Evolutionary conservation across 1,140 invertebrate genomes (phyloP).

Genomic region (Dolichoris vasculosae): DNA sequence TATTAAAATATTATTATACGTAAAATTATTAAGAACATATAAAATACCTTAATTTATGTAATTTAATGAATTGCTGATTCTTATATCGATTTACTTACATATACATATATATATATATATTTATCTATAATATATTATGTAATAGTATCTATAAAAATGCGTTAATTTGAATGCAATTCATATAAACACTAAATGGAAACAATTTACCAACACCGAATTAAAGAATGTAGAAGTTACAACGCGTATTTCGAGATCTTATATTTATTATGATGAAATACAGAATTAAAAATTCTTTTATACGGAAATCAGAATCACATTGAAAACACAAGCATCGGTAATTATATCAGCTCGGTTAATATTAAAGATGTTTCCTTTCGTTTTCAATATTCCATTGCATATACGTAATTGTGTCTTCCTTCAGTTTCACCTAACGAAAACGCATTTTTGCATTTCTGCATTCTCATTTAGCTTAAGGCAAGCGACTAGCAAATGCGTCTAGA

Average conservation of each 20-base stretch:
- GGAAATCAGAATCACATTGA: background rate
- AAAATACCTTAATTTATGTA: background rate
- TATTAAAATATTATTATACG: too few species aligned
- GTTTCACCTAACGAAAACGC: background rate
- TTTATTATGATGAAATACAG: background rate
- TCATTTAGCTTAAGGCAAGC: background rate
- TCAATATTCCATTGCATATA: background rate
- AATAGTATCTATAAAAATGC: background rate
- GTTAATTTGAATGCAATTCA: too few species aligned
- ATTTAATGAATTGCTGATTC: background rate
- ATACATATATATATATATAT: background rate
- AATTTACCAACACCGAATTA: background rate
- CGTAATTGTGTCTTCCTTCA: background rate
- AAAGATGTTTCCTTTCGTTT: background rate
- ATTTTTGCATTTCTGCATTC: background rate
- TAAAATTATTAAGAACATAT: too few species aligned
- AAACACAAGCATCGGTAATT: background rate
- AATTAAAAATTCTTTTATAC: background rate
- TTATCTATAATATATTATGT: background rate
- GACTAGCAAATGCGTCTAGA: background rate
- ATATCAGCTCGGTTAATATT: background rate
- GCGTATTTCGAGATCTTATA: background rate
- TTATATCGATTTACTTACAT: too few species aligned
- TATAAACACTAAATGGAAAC: too few species aligned
- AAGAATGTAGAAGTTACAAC: background rate